Evolutionary conservation across 2,888 invertebrate genomes (phyloP).

Genomic region (Habroteleia sp.): DNA sequence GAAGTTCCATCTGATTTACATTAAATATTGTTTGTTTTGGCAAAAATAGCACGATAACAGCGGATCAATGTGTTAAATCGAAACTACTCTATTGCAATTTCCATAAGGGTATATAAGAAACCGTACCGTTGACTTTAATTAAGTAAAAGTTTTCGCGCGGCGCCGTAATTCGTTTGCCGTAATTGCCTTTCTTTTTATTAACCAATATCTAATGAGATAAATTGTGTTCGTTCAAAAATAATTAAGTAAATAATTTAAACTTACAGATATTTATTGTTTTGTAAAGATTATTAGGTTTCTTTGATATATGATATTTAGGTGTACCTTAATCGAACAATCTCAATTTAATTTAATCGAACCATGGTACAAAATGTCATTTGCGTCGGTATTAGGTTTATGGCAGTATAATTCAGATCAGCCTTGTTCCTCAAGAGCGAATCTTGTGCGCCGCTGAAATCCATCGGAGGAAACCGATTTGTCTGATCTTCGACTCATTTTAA

Average conservation of each 20-base stretch:
- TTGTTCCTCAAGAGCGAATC: slow-evolving; percentile 49
- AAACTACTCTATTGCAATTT: neutral
- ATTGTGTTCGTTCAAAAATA: too few relatives aligned
- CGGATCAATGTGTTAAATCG: neutral
- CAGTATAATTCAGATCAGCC: slow-evolving; percentile 20
- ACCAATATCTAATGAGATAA: too few relatives aligned
- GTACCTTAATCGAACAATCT: slow-evolving; percentile 20
- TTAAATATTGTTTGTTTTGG: neutral
- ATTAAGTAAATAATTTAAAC: too few relatives aligned
- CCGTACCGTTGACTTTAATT: too few relatives aligned
- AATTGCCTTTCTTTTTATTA: too few relatives aligned
- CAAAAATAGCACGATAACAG: neutral
- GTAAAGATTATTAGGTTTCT: too few relatives aligned
- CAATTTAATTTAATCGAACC: slow-evolving; percentile 18
- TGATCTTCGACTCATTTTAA: slow-evolving; percentile 80
- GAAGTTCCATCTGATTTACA: slow-evolving; percentile 18
- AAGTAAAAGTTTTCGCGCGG: too few relatives aligned
- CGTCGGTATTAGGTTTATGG: slow-evolving; percentile 32
- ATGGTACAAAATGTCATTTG: slow-evolving; percentile 39
- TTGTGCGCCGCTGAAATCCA: slow-evolving; percentile 64
- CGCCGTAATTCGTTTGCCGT: too few relatives aligned
- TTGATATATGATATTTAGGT: too few relatives aligned
- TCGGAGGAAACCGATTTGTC: slow-evolving; percentile 73
- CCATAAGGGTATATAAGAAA: too few relatives aligned
- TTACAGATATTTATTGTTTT: too few relatives aligned